phyloP scores from a whole-genome alignment of 2,113 vertebrate genomes.

The Rhipidura dahli region DNA sequence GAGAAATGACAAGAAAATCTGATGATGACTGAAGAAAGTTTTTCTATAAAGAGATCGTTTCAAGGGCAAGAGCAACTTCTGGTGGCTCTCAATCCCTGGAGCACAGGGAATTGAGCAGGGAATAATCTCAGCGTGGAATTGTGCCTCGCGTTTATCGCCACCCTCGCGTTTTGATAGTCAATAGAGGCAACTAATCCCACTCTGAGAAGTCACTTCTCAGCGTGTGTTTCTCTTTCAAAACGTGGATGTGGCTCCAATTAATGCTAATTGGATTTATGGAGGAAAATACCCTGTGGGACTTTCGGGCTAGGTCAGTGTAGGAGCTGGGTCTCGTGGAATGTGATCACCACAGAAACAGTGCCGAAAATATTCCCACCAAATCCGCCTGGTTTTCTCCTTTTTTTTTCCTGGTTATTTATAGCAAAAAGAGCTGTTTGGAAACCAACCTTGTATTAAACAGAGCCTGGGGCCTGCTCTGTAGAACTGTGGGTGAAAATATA shows the following conservation, averaged over 20 bases:
- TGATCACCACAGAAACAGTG: not conserved
- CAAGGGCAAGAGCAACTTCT: not conserved
- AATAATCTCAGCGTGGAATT: not conserved
- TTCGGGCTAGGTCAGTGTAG: not conserved
- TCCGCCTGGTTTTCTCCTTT: not conserved
- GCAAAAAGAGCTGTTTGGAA: not conserved
- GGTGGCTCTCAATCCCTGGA: not conserved
- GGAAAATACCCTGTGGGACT: not conserved
- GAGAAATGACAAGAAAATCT: not conserved
- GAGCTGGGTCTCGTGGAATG: not conserved
- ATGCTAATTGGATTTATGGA: slow-evolving; percentile 39
- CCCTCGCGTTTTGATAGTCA: not conserved
- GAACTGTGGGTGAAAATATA: not conserved
- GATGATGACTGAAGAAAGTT: not conserved
- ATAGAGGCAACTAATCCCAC: not conserved
- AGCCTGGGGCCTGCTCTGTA: not conserved
- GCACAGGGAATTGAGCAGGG: not conserved
- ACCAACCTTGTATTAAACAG: not conserved
- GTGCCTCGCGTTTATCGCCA: not conserved
- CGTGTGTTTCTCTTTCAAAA: slow-evolving; percentile 12
- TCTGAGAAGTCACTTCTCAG: not conserved
- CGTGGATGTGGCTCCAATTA: not conserved
- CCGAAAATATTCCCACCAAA: not conserved
- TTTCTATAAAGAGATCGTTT: not conserved
- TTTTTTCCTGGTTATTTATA: not conserved